Percentiles rank a stretch among this genome's conserved stretches.
phyloP scores from a whole-genome alignment of 2,888 invertebrate genomes.

The Crocallis elinguaria region DNA sequence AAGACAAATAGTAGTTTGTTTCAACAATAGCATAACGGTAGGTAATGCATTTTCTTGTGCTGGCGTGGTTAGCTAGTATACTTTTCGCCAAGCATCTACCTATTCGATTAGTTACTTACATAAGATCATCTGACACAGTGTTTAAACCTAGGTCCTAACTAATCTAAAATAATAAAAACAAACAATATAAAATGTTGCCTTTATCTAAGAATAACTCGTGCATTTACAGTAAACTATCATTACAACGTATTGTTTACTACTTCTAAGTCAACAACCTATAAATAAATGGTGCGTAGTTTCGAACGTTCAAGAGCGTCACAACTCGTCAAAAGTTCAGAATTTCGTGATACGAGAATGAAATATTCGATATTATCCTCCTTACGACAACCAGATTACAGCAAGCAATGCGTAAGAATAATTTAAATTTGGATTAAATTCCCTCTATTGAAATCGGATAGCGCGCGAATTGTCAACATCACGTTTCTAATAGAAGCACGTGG shows the following conservation, averaged over 20 bases:
- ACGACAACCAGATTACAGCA: background rate
- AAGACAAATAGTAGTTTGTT: too few species aligned
- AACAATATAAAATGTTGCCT: too few species aligned
- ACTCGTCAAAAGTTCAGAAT: background rate
- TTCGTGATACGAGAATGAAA: background rate
- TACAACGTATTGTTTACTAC: background rate
- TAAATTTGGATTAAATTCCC: background rate
- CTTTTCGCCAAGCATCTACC: too few species aligned
- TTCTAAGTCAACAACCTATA: slow-evolving; percentile 1
- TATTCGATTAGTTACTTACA: too few species aligned
- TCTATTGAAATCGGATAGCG: slow-evolving; percentile 19
- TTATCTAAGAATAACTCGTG: background rate
- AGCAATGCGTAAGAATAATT: background rate
- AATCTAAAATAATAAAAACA: too few species aligned
- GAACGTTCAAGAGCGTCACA: background rate
- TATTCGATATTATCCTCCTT: background rate
- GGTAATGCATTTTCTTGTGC: too few species aligned
- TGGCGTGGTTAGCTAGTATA: too few species aligned
- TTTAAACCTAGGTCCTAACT: too few species aligned
- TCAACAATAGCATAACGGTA: too few species aligned
- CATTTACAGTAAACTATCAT: background rate
- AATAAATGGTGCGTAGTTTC: background rate
- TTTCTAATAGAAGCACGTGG: slow-evolving; percentile 12
- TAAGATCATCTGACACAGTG: too few species aligned
- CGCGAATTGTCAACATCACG: slow-evolving; percentile 15